Conservation (phyloP, 2,113 vertebrate species). For the Myrmecobius fasciatus region DNA sequence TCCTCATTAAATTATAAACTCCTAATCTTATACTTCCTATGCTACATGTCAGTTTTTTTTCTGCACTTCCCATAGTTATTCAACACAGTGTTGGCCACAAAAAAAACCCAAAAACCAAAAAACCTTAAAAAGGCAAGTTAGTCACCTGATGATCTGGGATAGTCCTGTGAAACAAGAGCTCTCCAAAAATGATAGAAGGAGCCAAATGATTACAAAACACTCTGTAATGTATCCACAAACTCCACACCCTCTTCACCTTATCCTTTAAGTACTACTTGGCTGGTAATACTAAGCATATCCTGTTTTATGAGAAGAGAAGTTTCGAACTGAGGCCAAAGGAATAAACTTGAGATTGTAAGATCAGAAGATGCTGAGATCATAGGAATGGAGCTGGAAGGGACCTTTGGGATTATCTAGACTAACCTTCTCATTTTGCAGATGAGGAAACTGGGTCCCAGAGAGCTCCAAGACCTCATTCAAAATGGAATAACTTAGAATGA, state of each 20-base stretch:
- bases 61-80: background rate
- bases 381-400: background rate
- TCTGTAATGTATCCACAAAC: background rate
- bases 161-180: constrained; percentile 31
- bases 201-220: background rate
- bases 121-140: background rate
- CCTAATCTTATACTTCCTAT: background rate
- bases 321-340: background rate
- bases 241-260: background rate
- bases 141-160: background rate
- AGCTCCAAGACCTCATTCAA: background rate
- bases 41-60: background rate
- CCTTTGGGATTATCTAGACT: background rate
- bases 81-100: background rate
- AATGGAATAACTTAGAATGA: background rate
- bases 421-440: background rate
- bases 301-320: background rate
- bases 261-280: constrained; percentile 1
- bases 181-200: background rate
- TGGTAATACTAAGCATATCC: constrained; percentile 10
- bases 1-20: background rate
- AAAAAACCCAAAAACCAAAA: background rate
- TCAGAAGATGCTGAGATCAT: background rate
- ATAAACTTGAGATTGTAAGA: background rate
- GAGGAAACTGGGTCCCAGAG: background rate